Evolutionary conservation across 2,113 vertebrate species (phyloP).

Genomic region (Heloderma charlesbogerti): DNA sequence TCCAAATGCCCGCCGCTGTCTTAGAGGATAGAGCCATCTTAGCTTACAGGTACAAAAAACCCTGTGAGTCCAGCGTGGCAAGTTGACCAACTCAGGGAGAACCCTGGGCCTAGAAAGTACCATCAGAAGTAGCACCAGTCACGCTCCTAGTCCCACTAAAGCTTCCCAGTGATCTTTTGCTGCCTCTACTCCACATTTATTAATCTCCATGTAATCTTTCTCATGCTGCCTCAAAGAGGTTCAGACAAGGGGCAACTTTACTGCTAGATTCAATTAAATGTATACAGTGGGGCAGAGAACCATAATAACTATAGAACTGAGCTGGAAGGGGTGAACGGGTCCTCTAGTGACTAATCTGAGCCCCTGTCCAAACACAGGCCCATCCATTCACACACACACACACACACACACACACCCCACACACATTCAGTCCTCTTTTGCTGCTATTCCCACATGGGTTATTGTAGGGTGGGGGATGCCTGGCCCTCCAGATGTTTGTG

Average conservation of each 20-base stretch:
- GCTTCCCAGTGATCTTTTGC: neutral
- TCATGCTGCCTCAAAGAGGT: neutral
- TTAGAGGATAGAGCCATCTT: neutral
- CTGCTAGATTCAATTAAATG: neutral
- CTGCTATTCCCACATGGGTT: neutral
- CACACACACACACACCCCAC: too few relatives aligned
- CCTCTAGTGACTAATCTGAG: neutral
- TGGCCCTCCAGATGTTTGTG: too few relatives aligned
- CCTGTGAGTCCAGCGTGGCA: neutral
- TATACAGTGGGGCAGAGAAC: neutral
- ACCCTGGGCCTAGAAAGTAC: neutral
- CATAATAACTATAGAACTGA: neutral
- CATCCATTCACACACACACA: too few relatives aligned
- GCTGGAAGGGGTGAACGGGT: neutral
- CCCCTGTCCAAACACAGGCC: neutral
- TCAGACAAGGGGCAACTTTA: neutral
- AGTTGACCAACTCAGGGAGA: neutral
- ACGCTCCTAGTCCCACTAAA: neutral
- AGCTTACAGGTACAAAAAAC: neutral
- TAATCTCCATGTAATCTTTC: too few relatives aligned
- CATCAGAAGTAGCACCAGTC: neutral
- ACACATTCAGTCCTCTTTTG: neutral
- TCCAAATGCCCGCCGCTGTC: too few relatives aligned
- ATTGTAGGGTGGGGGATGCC: too few relatives aligned
- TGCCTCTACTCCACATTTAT: too few relatives aligned